A percentile compares a stretch with the other conserved stretches of the same genome.
phyloP scores from a whole-genome alignment of 2,113 vertebrate genomes.

The Takifugu bimaculatus region DNA sequence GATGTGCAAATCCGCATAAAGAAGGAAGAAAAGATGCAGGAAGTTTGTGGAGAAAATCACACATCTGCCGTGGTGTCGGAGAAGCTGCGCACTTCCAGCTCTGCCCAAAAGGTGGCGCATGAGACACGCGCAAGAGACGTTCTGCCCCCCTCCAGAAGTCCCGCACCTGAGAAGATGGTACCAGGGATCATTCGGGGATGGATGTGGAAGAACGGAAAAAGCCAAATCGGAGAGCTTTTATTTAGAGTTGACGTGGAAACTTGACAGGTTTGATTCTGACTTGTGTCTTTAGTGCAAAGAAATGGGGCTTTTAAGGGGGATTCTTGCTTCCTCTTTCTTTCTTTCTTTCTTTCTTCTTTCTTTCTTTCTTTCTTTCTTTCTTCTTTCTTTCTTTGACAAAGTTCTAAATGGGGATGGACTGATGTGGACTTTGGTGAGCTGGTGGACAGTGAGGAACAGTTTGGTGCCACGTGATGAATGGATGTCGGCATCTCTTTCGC shows the following conservation, averaged over 20 bases:
- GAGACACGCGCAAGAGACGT: constrained; percentile 56
- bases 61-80: background rate
- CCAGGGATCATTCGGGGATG: constrained; percentile 15
- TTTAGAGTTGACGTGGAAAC: too few relatives aligned
- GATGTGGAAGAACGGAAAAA: background rate
- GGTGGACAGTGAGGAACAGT: constrained; percentile 24
- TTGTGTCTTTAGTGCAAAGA: too few relatives aligned
- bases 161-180: constrained; percentile 14
- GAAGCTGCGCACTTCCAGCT: constrained; percentile 13
- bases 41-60: background rate
- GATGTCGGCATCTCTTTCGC: background rate
- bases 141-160: background rate
- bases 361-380: background rate
- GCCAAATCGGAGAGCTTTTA: too few relatives aligned
- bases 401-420: background rate
- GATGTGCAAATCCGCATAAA: background rate
- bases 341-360: background rate
- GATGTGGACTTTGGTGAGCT: constrained; percentile 51
- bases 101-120: constrained; percentile 75
- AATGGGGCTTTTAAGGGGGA: too few relatives aligned
- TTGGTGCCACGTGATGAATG: constrained; percentile 82
- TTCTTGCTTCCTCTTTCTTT: background rate
- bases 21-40: background rate
- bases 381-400: background rate
- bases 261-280: too few relatives aligned